phyloP scores from a whole-genome alignment of 2,888 invertebrate genomes.

The Nineta flava region DNA sequence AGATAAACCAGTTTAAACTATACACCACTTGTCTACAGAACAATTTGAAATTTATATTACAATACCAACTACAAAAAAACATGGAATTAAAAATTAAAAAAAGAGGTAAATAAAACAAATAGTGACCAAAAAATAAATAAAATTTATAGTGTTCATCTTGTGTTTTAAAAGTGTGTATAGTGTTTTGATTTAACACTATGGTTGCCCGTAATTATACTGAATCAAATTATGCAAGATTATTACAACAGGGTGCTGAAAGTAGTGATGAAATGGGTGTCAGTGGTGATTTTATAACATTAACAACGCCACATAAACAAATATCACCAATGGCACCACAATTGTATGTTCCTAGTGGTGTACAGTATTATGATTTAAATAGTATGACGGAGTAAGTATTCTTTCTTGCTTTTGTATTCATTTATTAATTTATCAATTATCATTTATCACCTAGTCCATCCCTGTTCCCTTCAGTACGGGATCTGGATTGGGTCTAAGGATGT shows the following conservation, averaged over 20 bases:
- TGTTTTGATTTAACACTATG: not conserved
- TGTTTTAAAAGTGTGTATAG: too few relatives aligned
- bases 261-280: not conserved
- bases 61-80: too few relatives aligned
- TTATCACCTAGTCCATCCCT: not conserved
- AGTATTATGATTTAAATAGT: slow-evolving; percentile 24
- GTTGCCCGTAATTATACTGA: not conserved
- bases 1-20: too few relatives aligned
- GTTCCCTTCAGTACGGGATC: too few relatives aligned
- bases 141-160: too few relatives aligned
- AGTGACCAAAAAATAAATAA: too few relatives aligned
- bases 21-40: too few relatives aligned
- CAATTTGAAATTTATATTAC: too few relatives aligned
- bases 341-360: not conserved
- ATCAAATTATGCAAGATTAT: not conserved
- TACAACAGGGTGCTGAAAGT: not conserved
- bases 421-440: not conserved
- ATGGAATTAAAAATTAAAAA: too few relatives aligned
- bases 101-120: too few relatives aligned
- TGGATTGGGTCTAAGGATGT: too few relatives aligned
- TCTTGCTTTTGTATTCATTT: too few relatives aligned
- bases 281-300: not conserved
- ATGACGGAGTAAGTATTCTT: slow-evolving; percentile 24
- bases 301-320: not conserved
- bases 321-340: not conserved